Conservation (phyloP, 2,888 invertebrate species). For the Margaritifera margaritifera region DNA sequence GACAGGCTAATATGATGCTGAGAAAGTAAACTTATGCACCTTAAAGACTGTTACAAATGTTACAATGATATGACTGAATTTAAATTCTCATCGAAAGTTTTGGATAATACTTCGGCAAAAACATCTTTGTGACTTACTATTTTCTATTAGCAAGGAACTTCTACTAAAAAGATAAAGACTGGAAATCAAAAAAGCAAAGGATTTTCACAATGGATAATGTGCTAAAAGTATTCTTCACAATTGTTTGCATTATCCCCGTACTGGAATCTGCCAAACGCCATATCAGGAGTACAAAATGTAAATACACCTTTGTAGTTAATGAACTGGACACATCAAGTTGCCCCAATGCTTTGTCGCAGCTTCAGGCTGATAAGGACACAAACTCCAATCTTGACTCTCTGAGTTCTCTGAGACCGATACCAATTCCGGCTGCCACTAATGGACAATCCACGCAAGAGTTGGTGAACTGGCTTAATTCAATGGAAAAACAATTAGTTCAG, state of each 20-base stretch:
- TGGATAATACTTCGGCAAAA: too few species aligned
- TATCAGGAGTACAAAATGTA: conserved; percentile 34
- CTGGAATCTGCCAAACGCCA: conserved; percentile 6
- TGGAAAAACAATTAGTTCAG: conserved; percentile 48
- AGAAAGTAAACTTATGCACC: too few species aligned
- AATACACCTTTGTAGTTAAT: conserved; percentile 62
- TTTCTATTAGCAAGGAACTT: too few species aligned
- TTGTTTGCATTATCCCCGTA: neutral
- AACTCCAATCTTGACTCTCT: conserved; percentile 6
- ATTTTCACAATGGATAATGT: too few species aligned
- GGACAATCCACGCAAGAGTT: conserved; percentile 10
- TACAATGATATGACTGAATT: too few species aligned
- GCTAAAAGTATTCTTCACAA: too few species aligned
- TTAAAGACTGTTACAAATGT: too few species aligned
- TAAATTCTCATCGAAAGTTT: too few species aligned
- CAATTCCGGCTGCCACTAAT: conserved; percentile 10
- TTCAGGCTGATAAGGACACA: conserved; percentile 35
- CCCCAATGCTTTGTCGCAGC: conserved; percentile 40
- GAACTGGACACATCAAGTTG: conserved; percentile 59
- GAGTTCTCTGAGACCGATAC: conserved; percentile 1
- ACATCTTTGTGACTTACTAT: too few species aligned
- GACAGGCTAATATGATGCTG: too few species aligned
- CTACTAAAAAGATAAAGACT: too few species aligned
- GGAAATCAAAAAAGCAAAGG: too few species aligned
- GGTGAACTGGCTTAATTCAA: conserved; percentile 29